These are phyloP conservation scores for Chloroceryle amazona DNA, from an alignment of 2,797 vertebrate genomes.

Conservation along the genomic window DNA sequence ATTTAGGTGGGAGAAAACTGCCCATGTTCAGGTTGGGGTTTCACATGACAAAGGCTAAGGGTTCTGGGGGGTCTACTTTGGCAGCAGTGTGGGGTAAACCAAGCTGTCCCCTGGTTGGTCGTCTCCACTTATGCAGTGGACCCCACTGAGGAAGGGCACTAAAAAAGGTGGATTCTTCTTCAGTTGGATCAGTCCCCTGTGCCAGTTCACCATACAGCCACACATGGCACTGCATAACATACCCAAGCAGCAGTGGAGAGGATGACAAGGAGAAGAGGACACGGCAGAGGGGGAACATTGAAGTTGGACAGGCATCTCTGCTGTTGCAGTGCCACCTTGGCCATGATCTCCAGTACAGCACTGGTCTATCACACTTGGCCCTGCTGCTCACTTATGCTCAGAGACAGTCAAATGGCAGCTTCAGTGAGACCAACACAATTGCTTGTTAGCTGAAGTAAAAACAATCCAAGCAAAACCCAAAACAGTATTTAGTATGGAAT, in stretches of 20 bases:
- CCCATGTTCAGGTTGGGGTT: not conserved
- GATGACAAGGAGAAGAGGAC: not conserved
- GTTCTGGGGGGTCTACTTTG: not conserved
- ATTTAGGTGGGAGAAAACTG: not conserved
- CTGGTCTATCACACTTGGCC: not conserved
- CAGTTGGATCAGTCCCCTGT: not conserved
- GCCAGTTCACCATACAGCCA: not conserved
- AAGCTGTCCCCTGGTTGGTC: not conserved
- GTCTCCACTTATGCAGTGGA: not conserved
- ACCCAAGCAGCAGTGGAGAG: not conserved
- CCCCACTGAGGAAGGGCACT: not conserved
- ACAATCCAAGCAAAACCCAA: not conserved
- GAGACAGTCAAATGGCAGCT: not conserved
- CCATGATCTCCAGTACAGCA: accelerated
- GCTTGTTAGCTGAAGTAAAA: not conserved
- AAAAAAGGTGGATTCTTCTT: not conserved
- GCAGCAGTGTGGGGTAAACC: not conserved
- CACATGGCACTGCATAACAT: accelerated
- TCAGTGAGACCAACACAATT: not conserved
- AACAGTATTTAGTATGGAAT: not conserved
- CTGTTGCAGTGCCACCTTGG: not conserved
- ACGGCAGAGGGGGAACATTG: not conserved
- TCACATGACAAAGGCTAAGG: not conserved
- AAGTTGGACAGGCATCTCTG: not conserved
- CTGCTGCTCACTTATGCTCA: not conserved